Base-by-base conservation (phyloP, 2,888 invertebrate genomes). In the Eupithecia subfuscata region DNA sequence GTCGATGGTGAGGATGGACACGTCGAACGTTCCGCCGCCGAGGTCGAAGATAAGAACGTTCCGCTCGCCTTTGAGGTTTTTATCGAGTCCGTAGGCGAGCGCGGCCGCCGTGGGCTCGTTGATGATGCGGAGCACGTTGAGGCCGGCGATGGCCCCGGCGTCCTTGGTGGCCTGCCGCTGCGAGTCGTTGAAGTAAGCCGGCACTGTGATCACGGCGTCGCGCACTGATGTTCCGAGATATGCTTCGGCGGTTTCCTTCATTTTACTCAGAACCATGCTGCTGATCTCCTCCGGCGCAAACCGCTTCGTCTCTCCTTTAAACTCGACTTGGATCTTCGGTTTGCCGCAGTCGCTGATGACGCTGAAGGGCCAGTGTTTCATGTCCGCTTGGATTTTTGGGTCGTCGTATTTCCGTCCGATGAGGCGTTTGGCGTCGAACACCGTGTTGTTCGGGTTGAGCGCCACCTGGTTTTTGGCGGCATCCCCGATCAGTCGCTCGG, bases 101-200 rank as follows among this genome's bases (percentile, higher is more conserved):
- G 97, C 97, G 40, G 97, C 97, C 0, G 97, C 97, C 3, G 97
- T 98, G 11, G 98, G 98, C 86, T 98, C 97, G 88, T 97, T 97
- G 83, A 97, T 97, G 83, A 98, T 98, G 78, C 98, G 95, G 73
- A 77, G 73, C 9, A 77, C 77, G 67, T 75, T 75, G 64, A 77
- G 73, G 3, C 56, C 56, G 56, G 56, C 56, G 56, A 56, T 56
- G 56, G 56, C 56, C 5, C 56, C 56, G 22, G 56, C 56, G 22
- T 56, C 56, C 56, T 56, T 56, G 56, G 56, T 56, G 56, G 56
- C 56, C 56, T 56, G 56, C 12, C 56, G 56, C 56, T 56, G 56
- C 56, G 56, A 56, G 56, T 56, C 56, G 22, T 56, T 56, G 56
- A 96, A 90, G 87, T 98, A 98, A 5, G 98, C 98, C 9, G 97